Evolutionary conservation across 2,888 invertebrate species (phyloP).

Genomic region (Phaedon cochleariae): DNA sequence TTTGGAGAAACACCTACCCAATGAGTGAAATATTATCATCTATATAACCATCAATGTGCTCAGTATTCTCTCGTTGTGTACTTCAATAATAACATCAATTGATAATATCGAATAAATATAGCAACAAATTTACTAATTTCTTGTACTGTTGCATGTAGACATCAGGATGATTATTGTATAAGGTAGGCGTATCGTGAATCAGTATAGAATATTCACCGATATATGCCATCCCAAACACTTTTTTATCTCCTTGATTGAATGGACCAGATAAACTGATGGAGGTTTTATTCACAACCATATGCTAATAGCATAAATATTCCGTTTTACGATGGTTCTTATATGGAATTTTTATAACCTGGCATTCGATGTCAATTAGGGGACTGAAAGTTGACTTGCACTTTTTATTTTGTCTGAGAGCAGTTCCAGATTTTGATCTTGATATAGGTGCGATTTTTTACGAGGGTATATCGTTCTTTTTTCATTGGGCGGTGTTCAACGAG

Average conservation of each 20-base stretch:
- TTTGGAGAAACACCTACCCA: too few species aligned
- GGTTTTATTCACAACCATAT: conserved; percentile 13
- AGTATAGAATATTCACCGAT: not conserved
- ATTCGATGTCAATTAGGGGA: conserved; percentile 18
- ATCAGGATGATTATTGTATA: too few species aligned
- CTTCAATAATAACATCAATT: too few species aligned
- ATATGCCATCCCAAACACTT: conserved; percentile 1
- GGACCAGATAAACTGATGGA: conserved; percentile 6
- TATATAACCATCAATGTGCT: too few species aligned
- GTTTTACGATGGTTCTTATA: conserved; percentile 19
- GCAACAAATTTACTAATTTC: too few species aligned
- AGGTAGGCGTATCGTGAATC: conserved; percentile 3
- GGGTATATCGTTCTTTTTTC: conserved; percentile 2
- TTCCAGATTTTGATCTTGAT: conserved; percentile 16
- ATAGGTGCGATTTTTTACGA: conserved; percentile 15
- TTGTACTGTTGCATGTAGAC: too few species aligned
- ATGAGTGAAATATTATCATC: too few species aligned
- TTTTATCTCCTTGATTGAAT: conserved; percentile 20
- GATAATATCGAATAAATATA: too few species aligned
- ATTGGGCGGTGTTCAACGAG: not conserved
- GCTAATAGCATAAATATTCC: conserved; percentile 2
- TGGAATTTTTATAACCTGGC: conserved; percentile 16
- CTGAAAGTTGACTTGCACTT: conserved; percentile 3
- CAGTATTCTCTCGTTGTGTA: too few species aligned
- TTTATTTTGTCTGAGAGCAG: conserved; percentile 16